Evolutionary conservation across 2,888 invertebrate species (phyloP), one percentile per base, ranked within the genome.

Genomic region (Elaeidobius kamerunicus): DNA sequence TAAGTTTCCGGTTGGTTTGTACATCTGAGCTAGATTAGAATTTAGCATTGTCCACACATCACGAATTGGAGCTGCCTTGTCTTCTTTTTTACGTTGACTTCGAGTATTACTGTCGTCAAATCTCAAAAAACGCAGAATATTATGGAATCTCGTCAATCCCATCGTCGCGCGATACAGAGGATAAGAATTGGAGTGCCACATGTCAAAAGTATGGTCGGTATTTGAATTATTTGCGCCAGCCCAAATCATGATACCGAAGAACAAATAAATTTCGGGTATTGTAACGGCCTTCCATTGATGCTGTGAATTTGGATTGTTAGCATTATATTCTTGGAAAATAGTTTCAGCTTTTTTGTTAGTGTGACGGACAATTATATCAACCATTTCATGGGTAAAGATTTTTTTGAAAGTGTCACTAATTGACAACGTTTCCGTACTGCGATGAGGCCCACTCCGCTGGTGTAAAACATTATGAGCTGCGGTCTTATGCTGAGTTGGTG

Each of bases 11-110:
- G 18, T 20, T 19, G 19, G 23, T 6, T 12, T n/a, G 17, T 40
- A 40, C 3, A 7, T 18, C 11, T 11, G 3, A 19, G 40, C n/a
- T 12, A 40, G 12, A 12, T 40, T 40, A 4, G 19, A 18, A 40
- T 40, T 20, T 17, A 40, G 12, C 40, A 40, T 40, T 4, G 12
- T 20, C 40, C 40, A 40, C 3, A 20, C n/a, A 40, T 40, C 40
- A 9, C 20, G 19, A 23, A 40, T 40, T 14, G 40, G 20, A 11
- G 40, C 40, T 9, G 40, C 40, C 12, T 40, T 40, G 20, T 40
- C 40, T 19, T 3, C 12, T 23, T 20, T 40, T 3, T 9, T 6
- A 12, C 40, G 19, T 20, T 40, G 11, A 6, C 3, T 6, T 6
- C 40, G 19, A 6, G 40, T 40, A 12, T 19, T 40, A 19, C 7